Base-by-base conservation (phyloP, 1,140 invertebrate species). In the Hylaeus volcanicus region DNA sequence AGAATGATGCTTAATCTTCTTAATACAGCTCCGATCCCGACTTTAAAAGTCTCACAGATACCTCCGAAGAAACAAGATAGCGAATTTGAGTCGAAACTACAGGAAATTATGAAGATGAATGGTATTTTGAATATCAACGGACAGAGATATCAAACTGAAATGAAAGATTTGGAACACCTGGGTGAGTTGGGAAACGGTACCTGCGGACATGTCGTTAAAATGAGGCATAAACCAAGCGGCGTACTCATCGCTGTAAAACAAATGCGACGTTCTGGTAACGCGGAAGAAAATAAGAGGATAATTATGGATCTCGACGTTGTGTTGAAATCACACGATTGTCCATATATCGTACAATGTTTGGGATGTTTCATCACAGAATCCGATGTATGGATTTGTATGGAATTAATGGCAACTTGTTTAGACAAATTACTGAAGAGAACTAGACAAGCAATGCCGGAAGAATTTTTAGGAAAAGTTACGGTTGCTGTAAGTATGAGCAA, bases 241-340 rank as follows among this genome's bases (percentile, higher is more conserved):
- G 96, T 96, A 88, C 95, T 98, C 51, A 98, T 99, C 90, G 98
- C 98, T 82, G 98, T 99, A 0, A 99, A 99, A 96, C 98, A 99
- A 97, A 99, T 99, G 98, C 95, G 98, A 81, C 95, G 98, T 60
- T 99, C 98, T 11, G 98, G 98, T 14, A 99, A 99, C 91, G 96
- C 96, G 15, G 98, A 99, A 92, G 99, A 99, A 93, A 99, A 98
- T 81, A 99, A 99, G 93, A 95, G 98, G 86, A 99, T 99, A 74
- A 97, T 99, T 66, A 99, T 99, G 98, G 99, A 99, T 94, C 94
- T 99, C 84, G 98, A 99, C 92, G 98, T 99, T 53, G 98, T 99
- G 53, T 95, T 99, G 12, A 98, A 99, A 87, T 99, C 98, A 64
- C 97, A 99, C 87, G 98, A 99, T 91, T 99, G 98, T 94, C 97